Evolutionary conservation across 2,113 vertebrate genomes (phyloP).

Genomic region (Gymnocephalus cernua): DNA sequence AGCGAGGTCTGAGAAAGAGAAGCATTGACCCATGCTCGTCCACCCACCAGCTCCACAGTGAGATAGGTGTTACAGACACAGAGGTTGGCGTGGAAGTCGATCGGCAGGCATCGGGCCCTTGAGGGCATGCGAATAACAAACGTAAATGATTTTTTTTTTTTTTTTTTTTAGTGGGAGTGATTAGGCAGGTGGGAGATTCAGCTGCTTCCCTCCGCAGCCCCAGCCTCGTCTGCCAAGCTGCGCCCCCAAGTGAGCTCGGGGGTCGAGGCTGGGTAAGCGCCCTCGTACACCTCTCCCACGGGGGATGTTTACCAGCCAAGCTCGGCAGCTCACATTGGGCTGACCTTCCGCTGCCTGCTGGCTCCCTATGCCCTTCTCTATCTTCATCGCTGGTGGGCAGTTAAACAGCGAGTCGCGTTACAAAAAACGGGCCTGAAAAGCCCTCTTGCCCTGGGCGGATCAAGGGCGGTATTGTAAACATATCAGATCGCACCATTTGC

Average conservation of each 20-base stretch:
- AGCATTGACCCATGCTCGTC: conserved; percentile 38
- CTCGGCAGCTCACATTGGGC: conserved; percentile 61
- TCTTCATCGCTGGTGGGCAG: conserved; percentile 58
- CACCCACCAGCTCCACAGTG: conserved; percentile 53
- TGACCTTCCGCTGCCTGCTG: conserved; percentile 65
- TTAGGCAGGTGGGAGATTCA: conserved; percentile 42
- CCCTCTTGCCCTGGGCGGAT: conserved; percentile 51
- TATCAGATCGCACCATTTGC: conserved; percentile 64
- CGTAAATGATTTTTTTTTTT: conserved; percentile 19
- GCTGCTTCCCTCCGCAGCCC: neutral
- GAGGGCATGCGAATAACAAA: conserved; percentile 50
- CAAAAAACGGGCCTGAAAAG: conserved; percentile 56
- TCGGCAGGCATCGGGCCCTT: conserved; percentile 24
- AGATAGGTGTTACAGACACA: conserved; percentile 32
- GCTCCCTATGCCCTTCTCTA: conserved; percentile 34
- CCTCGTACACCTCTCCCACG: conserved; percentile 42
- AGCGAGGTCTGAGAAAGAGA: conserved; percentile 36
- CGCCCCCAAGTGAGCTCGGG: conserved; percentile 37
- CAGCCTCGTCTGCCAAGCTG: conserved; percentile 23
- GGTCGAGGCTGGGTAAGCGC: conserved; percentile 41
- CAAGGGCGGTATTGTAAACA: conserved; percentile 70
- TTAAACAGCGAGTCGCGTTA: conserved; percentile 70
- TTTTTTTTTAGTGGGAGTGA: conserved; percentile 40
- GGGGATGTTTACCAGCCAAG: conserved; percentile 56
- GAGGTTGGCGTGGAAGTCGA: conserved; percentile 29